These are phyloP conservation scores for Dexiosoma caninum DNA, from an alignment of 2,888 invertebrate species.

Conservation along the genomic window DNA sequence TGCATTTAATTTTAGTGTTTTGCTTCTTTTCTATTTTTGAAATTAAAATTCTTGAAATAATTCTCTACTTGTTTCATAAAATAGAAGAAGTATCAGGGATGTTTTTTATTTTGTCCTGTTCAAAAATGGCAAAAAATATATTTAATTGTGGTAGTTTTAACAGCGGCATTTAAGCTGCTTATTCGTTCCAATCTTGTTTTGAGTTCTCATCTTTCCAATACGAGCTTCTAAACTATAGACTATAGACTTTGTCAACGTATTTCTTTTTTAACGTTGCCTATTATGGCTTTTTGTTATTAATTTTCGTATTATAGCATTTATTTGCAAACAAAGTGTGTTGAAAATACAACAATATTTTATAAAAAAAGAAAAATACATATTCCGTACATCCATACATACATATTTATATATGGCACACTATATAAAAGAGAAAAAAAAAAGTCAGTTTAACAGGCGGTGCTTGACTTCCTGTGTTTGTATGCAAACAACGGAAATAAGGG, in stretches of 20 bases:
- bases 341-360: neutral
- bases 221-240: slow-evolving; percentile 16
- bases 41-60: slow-evolving; percentile 44
- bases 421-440: slow-evolving; percentile 46
- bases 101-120: no score
- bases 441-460: slow-evolving; percentile 59
- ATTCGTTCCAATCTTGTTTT: slow-evolving; percentile 37
- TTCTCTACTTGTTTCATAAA: neutral
- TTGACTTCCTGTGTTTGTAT: slow-evolving; percentile 58
- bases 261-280: slow-evolving; percentile 20
- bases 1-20: slow-evolving; percentile 45
- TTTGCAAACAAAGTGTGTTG: slow-evolving; percentile 53
- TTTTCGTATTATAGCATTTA: slow-evolving; percentile 47
- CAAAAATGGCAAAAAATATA: slow-evolving; percentile 5
- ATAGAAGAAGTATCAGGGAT: neutral
- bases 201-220: slow-evolving; percentile 10
- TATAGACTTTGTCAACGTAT: slow-evolving; percentile 25
- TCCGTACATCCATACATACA: no score
- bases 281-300: slow-evolving; percentile 3
- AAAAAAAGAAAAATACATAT: neutral
- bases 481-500: slow-evolving; percentile 62
- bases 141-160: slow-evolving; percentile 53
- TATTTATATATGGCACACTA: no score
- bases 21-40: slow-evolving; percentile 2
- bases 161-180: slow-evolving; percentile 49